These are phyloP conservation scores for Aradus depressus DNA, from an alignment of 2,888 invertebrate genomes.

Conservation along the genomic window DNA sequence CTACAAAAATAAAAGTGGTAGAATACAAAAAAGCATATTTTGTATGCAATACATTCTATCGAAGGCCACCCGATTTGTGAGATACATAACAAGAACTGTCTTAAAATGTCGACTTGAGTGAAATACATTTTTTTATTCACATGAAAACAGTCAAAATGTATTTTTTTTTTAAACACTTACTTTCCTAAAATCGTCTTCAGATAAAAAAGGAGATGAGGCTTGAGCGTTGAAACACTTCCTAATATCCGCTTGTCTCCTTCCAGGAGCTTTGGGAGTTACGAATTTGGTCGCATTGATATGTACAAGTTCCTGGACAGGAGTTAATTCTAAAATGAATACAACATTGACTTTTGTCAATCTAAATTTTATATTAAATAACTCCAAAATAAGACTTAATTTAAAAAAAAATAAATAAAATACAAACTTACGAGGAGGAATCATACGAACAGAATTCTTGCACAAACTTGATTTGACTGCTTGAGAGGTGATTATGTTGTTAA, in stretches of 20 bases:
- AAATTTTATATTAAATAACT: background rate
- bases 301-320: conserved; percentile 26
- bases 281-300: conserved; percentile 25
- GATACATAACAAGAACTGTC: no score
- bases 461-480: conserved; percentile 24
- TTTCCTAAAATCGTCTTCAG: conserved; percentile 12
- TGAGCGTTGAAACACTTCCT: conserved; percentile 23
- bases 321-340: conserved; percentile 21
- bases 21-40: no score
- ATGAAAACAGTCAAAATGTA: no score
- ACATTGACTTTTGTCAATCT: no score
- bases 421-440: conserved; percentile 27
- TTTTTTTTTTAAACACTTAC: no score
- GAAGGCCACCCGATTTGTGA: no score
- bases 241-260: conserved; percentile 28
- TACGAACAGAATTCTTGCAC: conserved; percentile 24
- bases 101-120: no score
- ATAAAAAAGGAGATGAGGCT: conserved; percentile 16
- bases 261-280: conserved; percentile 21
- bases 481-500: conserved; percentile 26
- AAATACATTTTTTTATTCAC: no score
- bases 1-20: no score
- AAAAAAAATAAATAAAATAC: background rate
- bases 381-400: background rate
- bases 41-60: no score